These are phyloP conservation scores for Sparus aurata DNA, from an alignment of 2,797 vertebrate species.

Conservation along the genomic window DNA sequence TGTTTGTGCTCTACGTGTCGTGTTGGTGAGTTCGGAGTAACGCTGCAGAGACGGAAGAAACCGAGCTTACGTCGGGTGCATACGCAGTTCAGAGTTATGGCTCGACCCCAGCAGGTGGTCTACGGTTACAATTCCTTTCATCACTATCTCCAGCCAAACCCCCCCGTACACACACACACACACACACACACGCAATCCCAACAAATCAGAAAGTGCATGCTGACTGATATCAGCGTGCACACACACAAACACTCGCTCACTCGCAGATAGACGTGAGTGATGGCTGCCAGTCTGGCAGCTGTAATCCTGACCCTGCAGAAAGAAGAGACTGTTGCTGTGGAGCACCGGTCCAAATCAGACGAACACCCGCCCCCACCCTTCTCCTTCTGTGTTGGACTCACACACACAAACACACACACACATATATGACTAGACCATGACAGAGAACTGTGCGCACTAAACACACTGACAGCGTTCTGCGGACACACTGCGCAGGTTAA, in stretches of 20 bases:
- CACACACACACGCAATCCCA: slow-evolving; percentile 37
- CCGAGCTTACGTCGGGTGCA: slow-evolving; percentile 85
- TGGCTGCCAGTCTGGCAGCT: slow-evolving; percentile 88
- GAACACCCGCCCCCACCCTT: slow-evolving; percentile 32
- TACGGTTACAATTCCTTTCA: slow-evolving; percentile 92
- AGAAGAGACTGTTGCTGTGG: slow-evolving; percentile 78
- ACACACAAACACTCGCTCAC: slow-evolving; percentile 29
- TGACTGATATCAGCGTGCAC: slow-evolving; percentile 30
- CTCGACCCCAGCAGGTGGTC: slow-evolving; percentile 87
- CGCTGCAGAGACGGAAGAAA: slow-evolving; percentile 74
- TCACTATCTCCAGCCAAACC: slow-evolving; percentile 88
- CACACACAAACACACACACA: slow-evolving; percentile 18
- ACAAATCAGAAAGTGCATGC: slow-evolving; percentile 52
- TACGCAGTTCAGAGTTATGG: slow-evolving; percentile 86
- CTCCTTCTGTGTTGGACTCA: slow-evolving; percentile 27
- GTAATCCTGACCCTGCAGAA: slow-evolving; percentile 87
- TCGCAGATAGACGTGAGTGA: slow-evolving; percentile 82
- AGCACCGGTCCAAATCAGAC: slow-evolving; percentile 80
- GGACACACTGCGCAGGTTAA: slow-evolving; percentile 28
- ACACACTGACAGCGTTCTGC: slow-evolving; percentile 30
- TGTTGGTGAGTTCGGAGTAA: slow-evolving; percentile 20
- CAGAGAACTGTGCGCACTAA: slow-evolving; percentile 16
- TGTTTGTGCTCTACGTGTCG: slow-evolving; percentile 4
- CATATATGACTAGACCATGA: slow-evolving; percentile 26
- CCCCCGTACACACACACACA: slow-evolving; percentile 13